Evolutionary conservation across 2,113 vertebrate species (phyloP).

Genomic region (Pheucticus melanocephalus): DNA sequence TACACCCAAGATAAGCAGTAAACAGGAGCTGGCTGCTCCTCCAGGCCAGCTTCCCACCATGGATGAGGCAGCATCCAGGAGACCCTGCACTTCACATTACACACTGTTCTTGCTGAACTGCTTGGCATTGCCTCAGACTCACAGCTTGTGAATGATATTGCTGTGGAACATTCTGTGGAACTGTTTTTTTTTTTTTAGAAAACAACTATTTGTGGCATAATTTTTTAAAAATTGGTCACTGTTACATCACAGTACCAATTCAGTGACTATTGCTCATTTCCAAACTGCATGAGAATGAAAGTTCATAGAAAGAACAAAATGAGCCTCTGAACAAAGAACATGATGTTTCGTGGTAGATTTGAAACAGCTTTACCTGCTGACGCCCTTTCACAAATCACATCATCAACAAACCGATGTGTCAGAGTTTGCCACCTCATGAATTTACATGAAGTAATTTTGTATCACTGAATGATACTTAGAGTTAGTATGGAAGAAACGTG

Average conservation of each 20-base stretch:
- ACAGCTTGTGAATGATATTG: not conserved
- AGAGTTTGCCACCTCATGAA: not conserved
- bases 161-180: not conserved
- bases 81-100: not conserved
- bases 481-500: not conserved
- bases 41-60: not conserved
- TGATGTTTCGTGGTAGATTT: not conserved
- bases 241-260: not conserved
- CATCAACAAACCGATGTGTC: not conserved
- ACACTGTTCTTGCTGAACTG: not conserved
- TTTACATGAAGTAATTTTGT: not conserved
- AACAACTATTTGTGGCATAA: not conserved
- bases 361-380: not conserved
- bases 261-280: not conserved
- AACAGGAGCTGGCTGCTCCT: not conserved
- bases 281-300: not conserved
- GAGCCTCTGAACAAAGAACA: constrained; percentile 15
- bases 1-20: not conserved
- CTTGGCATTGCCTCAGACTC: not conserved
- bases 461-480: not conserved
- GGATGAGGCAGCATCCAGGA: not conserved
- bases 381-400: not conserved
- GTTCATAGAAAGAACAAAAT: not conserved
- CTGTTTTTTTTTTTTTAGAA: not conserved
- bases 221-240: not conserved